Evolutionary conservation across 2,888 invertebrate genomes (phyloP).

Genomic region (Pachliopta kotzebuea): DNA sequence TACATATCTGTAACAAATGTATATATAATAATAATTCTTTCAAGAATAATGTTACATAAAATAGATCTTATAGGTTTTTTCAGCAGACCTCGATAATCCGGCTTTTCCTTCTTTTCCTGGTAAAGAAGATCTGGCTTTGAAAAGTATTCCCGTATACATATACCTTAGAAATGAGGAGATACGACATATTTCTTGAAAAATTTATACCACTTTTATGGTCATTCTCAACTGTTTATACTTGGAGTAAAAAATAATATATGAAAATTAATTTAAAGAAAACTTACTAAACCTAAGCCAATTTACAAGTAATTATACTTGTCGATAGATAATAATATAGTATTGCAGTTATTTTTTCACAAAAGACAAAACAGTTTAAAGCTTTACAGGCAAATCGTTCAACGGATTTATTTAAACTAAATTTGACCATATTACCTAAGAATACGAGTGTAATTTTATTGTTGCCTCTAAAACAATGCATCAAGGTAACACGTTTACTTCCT

Average conservation of each 20-base stretch:
- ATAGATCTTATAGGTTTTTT: too few species aligned
- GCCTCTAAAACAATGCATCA: constrained; percentile 31
- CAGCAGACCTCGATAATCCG: too few species aligned
- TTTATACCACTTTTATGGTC: too few species aligned
- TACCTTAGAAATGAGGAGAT: too few species aligned
- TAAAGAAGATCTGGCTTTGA: too few species aligned
- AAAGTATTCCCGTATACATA: too few species aligned
- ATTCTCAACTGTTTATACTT: not conserved
- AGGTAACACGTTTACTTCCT: constrained; percentile 37
- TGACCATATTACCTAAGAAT: constrained; percentile 4
- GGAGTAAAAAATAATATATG: not conserved
- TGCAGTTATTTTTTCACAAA: not conserved
- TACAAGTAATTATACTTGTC: too few species aligned
- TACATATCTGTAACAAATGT: too few species aligned
- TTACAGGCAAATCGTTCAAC: not conserved
- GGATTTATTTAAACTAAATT: constrained; percentile 12
- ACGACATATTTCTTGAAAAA: too few species aligned
- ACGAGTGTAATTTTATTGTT: constrained; percentile 7
- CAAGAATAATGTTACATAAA: too few species aligned
- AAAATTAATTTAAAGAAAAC: not conserved
- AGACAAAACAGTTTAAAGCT: not conserved
- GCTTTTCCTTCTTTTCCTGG: too few species aligned
- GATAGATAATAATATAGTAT: not conserved
- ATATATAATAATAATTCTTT: too few species aligned
- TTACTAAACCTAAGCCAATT: not conserved